Percentiles rank a stretch among this genome's conserved stretches.
phyloP scores from a whole-genome alignment of 2,113 vertebrate species.

The Eonycteris spelaea region DNA sequence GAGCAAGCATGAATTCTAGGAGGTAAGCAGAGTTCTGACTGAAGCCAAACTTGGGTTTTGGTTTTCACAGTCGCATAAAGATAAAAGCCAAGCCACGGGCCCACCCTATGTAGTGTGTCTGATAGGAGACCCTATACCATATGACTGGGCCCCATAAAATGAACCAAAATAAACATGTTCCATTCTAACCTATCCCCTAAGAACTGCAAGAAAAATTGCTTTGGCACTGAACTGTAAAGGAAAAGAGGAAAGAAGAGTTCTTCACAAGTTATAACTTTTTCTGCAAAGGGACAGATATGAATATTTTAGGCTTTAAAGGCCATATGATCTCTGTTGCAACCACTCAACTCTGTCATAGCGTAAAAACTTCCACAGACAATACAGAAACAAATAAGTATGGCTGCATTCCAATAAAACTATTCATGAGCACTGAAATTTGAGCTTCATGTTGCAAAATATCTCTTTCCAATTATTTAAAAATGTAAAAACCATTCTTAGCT shows the following conservation, averaged over 20 bases:
- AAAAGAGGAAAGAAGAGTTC: not conserved
- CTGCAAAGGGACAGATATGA: not conserved
- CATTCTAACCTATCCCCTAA: not conserved
- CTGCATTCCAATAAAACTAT: not conserved
- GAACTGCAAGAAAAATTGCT: not conserved
- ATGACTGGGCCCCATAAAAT: not conserved
- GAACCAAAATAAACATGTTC: not conserved
- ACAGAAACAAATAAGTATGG: not conserved
- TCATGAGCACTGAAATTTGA: not conserved
- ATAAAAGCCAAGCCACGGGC: not conserved
- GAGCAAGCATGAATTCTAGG: not conserved
- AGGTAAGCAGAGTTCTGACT: not conserved
- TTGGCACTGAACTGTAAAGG: not conserved
- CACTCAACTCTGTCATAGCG: not conserved
- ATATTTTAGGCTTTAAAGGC: not conserved
- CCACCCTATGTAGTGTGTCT: not conserved
- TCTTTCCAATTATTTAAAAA: conserved; percentile 18
- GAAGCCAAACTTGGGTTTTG: not conserved
- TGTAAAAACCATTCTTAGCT: not conserved
- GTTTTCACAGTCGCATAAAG: not conserved
- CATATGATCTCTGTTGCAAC: not conserved
- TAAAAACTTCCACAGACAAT: not conserved
- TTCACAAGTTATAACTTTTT: not conserved
- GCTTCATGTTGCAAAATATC: not conserved
- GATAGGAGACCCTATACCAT: not conserved